These are phyloP conservation scores for Prunella strophiata DNA, from an alignment of 2,797 vertebrate species.

Conservation along the genomic window DNA sequence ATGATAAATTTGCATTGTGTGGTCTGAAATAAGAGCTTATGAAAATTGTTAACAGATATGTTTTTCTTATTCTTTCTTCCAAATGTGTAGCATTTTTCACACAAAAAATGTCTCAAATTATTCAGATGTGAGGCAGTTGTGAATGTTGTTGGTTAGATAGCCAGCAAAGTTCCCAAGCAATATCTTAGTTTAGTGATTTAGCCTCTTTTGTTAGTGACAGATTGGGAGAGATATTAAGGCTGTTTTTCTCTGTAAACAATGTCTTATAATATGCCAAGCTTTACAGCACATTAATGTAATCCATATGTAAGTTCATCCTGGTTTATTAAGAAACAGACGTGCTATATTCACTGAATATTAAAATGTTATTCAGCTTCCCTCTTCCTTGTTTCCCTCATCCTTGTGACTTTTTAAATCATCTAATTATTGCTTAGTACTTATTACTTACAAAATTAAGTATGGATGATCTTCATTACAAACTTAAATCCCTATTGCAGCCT, in stretches of 20 bases:
- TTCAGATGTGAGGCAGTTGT: not conserved
- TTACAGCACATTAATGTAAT: not conserved
- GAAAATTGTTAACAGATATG: not conserved
- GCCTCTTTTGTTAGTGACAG: not conserved
- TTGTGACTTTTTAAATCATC: not conserved
- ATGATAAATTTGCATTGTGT: not conserved
- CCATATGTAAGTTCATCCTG: not conserved
- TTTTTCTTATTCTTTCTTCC: constrained; percentile 6
- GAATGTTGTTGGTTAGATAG: not conserved
- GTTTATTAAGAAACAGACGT: not conserved
- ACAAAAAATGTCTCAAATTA: not conserved
- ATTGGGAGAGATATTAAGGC: not conserved
- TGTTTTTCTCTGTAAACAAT: constrained; percentile 12
- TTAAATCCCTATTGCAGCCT: not conserved
- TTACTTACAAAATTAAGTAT: not conserved
- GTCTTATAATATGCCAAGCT: not conserved
- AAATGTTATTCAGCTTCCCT: not conserved
- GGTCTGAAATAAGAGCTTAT: not conserved
- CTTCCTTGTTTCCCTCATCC: not conserved
- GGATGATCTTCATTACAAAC: not conserved
- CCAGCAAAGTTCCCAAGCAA: not conserved
- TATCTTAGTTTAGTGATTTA: not conserved
- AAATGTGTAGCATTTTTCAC: not conserved
- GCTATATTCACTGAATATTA: not conserved
- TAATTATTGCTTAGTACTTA: not conserved